Evolutionary conservation across 2,888 invertebrate genomes (phyloP), one percentile per base, ranked within the genome.

Genomic region (Harpagoxenus sublaevis): DNA sequence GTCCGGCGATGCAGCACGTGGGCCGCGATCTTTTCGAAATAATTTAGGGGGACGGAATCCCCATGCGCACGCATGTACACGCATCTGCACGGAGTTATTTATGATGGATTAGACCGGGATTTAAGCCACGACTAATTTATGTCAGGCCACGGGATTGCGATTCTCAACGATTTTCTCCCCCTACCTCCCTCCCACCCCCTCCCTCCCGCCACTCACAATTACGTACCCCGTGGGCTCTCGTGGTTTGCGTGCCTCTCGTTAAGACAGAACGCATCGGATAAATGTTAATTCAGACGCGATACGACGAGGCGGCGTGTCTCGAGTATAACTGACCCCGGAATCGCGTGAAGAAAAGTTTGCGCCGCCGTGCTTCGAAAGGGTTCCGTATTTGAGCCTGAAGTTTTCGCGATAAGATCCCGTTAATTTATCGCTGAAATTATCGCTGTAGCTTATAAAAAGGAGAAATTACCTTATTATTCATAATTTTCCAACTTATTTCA

Each of bases 51-150:
- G 94, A 93, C 93, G 91, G 91, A 87, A 92, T 93, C 92, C 92
- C 93, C 92, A 91, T 87, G 89, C 88, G 88, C 90, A 87, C 86
- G 91, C 89, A 90, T 89, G 90, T 84, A 90, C 91, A 89, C 94
- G 93, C 94, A 94, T 94, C 94, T 94, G 94, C 90, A 93, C 92
- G 89, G 93, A 95, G 94, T 95, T 95, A 95, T 95, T 95, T 95
- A 94, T 94, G 94, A 94, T 94, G 94, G 94, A 95, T 94, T 94
- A 94, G 93, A 89, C 90, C 90, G 90, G 93, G 93, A 91, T 94
- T 94, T 94, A 93, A 93, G 92, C 92, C 93, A 90, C 92, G 92
- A 92, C 93, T 94, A 94, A 94, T 95, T 94, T 94, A 94, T 94
- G 92, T 91, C 86, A 88, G 90, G 89, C 88, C 91, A 89, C 91